Conservation (phyloP, 2,113 vertebrate species). For the Heloderma charlesbogerti region DNA sequence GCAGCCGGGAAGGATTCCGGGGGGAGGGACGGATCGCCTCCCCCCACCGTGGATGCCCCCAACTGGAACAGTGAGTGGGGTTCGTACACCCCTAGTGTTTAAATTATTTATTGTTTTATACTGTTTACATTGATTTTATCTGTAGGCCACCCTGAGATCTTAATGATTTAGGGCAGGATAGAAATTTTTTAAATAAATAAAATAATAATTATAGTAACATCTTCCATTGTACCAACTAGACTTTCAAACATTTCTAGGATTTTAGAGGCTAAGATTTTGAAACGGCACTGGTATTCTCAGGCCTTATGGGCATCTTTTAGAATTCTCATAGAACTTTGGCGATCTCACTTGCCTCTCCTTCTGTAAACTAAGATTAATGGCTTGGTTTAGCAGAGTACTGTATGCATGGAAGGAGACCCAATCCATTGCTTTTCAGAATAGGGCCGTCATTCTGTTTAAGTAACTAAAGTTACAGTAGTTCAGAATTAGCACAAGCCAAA, state of each 20-base stretch:
- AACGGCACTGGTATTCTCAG: background rate
- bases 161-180: no score
- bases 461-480: background rate
- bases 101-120: no score
- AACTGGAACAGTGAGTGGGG: no score
- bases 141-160: no score
- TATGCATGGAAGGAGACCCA: slow-evolving; percentile 13
- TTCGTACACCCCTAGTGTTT: no score
- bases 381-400: slow-evolving; percentile 9
- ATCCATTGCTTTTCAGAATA: slow-evolving; percentile 7
- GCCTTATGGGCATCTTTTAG: background rate
- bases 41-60: no score
- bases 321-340: background rate
- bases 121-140: no score
- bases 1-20: no score
- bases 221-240: background rate
- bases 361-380: slow-evolving; percentile 19
- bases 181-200: no score
- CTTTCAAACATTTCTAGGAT: background rate
- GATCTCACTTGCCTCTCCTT: background rate
- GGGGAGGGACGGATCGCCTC: no score
- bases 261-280: background rate
- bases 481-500: background rate
- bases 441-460: background rate
- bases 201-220: no score